Base-by-base conservation (phyloP, 2,797 vertebrate genomes). In the Mus caroli region DNA sequence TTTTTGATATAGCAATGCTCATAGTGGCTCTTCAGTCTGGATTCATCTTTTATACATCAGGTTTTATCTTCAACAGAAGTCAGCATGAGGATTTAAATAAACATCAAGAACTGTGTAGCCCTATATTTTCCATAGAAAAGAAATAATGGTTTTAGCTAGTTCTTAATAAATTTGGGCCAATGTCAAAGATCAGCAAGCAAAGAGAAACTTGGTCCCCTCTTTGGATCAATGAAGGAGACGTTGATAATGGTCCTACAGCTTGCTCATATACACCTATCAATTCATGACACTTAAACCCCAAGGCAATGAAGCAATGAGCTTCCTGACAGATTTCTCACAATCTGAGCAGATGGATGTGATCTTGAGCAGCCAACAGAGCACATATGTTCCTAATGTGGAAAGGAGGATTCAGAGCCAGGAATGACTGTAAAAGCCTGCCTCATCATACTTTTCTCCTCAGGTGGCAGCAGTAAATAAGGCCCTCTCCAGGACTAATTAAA, bases 301-400 rank as follows among this genome's bases (percentile, higher is more conserved):
- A 34, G 97, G 92, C 91, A 97, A 71, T 67, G 76, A 93, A 94
- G 69, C 94, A 94, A 96, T 93, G 95, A 96, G 89, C 96, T 97
- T 97, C 94, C 96, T 95, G 83, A 86, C 91, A 97, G 96, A 97
- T 93, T 97, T 95, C 92, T 95, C 92, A 95, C 93, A 67, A 50
- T 97, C 96, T 96, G 97, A 98, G 97, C 98, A 98, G 98, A 98
- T 98, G 97, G 96, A 90, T 90, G 91, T 92, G 93, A 97, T 92
- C 96, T 92, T 97, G 96, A 98, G 94, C 97, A 98, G 97, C 98
- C 98, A 98, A 97, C 88, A 88, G 78, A 82, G 95, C 96, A 95
- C 98, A 98, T 98, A 98, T 98, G 97, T 96, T 98, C 93, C 94
- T 97, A 96, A 98, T 92, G 93, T 60, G 88, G 94, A 97, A 95